phyloP scores from a whole-genome alignment of 2,797 vertebrate genomes.

The Onychomys arenicola region DNA sequence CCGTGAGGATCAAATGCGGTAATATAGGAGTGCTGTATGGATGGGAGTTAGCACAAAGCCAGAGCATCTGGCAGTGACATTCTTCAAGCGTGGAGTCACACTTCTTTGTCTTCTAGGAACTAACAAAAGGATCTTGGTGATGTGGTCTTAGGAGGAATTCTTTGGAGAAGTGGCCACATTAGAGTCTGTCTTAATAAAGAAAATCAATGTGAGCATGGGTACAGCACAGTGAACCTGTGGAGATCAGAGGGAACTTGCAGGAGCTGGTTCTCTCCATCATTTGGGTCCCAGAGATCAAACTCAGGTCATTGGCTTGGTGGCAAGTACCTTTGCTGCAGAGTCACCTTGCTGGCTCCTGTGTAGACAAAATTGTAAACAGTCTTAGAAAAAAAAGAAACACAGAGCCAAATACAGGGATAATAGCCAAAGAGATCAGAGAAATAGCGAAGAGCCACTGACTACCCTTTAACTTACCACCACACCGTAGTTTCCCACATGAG shows the following conservation, averaged over 20 bases:
- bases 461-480: too few relatives aligned
- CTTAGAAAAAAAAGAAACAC: too few relatives aligned
- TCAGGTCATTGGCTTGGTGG: background rate
- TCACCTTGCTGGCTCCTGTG: background rate
- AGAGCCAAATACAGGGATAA: too few relatives aligned
- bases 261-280: background rate
- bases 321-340: background rate
- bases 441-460: too few relatives aligned
- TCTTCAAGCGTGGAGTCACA: background rate
- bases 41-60: background rate
- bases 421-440: too few relatives aligned
- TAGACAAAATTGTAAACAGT: too few relatives aligned
- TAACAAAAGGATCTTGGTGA: background rate
- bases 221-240: background rate
- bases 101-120: background rate
- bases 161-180: background rate
- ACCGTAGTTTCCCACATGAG: too few relatives aligned
- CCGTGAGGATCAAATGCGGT: background rate
- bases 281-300: background rate
- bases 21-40: background rate
- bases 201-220: background rate
- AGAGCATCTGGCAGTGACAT: background rate
- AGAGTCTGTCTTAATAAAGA: background rate
- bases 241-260: background rate
- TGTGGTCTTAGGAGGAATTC: conserved; percentile 7